Percentiles rank a stretch among this genome's conserved stretches.
Evolutionary conservation across 2,888 invertebrate genomes (phyloP).

Genomic region (Hypena proboscidalis): DNA sequence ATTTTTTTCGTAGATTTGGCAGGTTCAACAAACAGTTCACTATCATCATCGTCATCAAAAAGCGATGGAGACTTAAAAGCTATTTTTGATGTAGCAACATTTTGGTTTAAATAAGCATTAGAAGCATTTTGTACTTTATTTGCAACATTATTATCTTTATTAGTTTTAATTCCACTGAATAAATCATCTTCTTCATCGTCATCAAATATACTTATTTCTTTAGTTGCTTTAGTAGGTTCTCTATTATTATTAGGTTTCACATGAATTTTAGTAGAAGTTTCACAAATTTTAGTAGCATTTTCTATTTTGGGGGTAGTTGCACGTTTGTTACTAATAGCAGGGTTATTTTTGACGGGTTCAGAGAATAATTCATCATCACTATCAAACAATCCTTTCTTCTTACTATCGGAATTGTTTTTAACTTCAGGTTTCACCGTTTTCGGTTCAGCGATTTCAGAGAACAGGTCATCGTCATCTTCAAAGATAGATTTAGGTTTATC

Average conservation of each 20-base stretch:
- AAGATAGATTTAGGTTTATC: slow-evolving; percentile 63
- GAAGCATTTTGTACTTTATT: slow-evolving; percentile 23
- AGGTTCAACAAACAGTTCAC: slow-evolving; percentile 38
- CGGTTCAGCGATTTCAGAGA: slow-evolving; percentile 57
- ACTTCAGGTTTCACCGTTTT: slow-evolving; percentile 31
- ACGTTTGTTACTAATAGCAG: slow-evolving; percentile 3
- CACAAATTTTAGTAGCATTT: neutral
- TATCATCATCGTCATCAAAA: slow-evolving; percentile 63
- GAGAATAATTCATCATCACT: slow-evolving; percentile 59
- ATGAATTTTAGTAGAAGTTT: neutral
- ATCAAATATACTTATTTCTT: slow-evolving; percentile 55
- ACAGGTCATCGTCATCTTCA: slow-evolving; percentile 69
- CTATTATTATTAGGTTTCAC: slow-evolving; percentile 3
- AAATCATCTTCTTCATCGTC: slow-evolving; percentile 61
- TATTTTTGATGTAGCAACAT: slow-evolving; percentile 16
- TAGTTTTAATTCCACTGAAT: slow-evolving; percentile 45
- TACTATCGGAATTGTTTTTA: slow-evolving; percentile 26
- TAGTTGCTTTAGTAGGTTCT: slow-evolving; percentile 22
- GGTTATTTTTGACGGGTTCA: slow-evolving; percentile 19
- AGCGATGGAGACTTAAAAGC: slow-evolving; percentile 48
- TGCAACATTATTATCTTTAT: slow-evolving; percentile 3
- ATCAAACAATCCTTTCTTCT: slow-evolving; percentile 52
- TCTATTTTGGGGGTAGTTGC: neutral
- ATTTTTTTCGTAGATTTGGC: slow-evolving; percentile 6
- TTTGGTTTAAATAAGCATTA: slow-evolving; percentile 5